These are phyloP conservation scores for Pogoniulus pusillus DNA, from an alignment of 2,797 vertebrate species.

Conservation along the genomic window DNA sequence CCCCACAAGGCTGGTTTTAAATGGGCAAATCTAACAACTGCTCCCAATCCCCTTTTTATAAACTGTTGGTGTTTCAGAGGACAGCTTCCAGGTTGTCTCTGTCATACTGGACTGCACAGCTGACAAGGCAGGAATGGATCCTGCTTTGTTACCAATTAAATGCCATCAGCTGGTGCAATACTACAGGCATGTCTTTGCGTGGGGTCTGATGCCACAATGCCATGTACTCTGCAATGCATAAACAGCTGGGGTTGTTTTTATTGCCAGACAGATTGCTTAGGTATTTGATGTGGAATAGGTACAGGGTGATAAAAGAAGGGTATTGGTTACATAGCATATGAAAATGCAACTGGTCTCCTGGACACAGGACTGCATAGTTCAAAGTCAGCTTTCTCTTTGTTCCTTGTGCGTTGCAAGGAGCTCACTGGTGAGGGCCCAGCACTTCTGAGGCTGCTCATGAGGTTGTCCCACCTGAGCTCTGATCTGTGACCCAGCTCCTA, in stretches of 20 bases:
- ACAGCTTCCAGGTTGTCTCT: not conserved
- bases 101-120: not conserved
- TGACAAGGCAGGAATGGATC: not conserved
- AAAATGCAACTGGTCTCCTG: not conserved
- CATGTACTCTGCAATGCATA: not conserved
- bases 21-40: not conserved
- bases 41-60: not conserved
- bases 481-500: constrained; percentile 26
- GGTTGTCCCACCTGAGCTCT: constrained; percentile 7
- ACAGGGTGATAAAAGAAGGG: not conserved
- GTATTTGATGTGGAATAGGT: not conserved
- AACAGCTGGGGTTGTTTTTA: not conserved
- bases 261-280: not conserved
- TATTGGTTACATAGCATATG: not conserved
- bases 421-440: not conserved
- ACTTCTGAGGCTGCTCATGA: constrained; percentile 23
- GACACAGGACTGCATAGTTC: not conserved
- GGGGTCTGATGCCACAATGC: not conserved
- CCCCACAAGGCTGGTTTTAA: not conserved
- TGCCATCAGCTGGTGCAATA: not conserved
- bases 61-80: not conserved
- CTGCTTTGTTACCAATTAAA: not conserved
- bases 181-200: not conserved
- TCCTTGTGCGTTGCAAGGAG: not conserved
- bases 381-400: constrained; percentile 31